Evolutionary conservation across 2,113 vertebrate species (phyloP).

Genomic region (Nycticryphes semicollaris): DNA sequence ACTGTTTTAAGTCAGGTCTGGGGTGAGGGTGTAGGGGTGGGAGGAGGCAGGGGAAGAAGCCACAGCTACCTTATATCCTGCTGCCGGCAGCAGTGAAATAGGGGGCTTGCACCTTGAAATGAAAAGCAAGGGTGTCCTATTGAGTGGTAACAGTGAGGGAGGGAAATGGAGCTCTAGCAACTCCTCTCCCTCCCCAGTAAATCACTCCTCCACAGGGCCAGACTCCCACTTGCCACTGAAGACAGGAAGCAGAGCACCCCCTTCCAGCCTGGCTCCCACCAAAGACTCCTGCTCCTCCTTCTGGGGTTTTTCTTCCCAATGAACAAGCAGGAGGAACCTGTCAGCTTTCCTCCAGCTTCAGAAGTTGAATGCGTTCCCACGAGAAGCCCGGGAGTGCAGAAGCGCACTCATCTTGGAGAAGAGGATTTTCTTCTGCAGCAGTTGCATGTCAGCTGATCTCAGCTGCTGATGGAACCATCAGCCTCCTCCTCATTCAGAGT

Average conservation of each 20-base stretch:
- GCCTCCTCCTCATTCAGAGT: background rate
- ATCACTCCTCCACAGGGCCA: background rate
- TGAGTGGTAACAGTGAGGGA: background rate
- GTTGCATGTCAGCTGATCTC: background rate
- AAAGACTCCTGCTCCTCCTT: background rate
- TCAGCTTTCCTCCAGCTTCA: background rate
- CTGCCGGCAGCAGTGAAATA: background rate
- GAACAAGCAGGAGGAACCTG: background rate
- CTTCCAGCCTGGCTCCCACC: background rate
- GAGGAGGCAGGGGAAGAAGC: background rate
- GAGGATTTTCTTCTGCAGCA: background rate
- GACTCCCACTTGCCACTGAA: fast-evolving
- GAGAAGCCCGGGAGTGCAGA: background rate
- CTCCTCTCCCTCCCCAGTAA: background rate
- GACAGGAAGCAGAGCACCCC: background rate
- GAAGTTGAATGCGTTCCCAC: background rate
- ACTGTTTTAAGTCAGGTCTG: background rate
- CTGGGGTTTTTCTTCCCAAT: background rate
- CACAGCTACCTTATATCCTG: background rate
- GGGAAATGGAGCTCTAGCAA: background rate
- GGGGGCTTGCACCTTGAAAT: background rate
- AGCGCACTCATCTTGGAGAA: fast-evolving
- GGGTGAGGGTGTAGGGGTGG: too few species aligned
- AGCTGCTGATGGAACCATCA: background rate
- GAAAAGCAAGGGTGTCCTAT: background rate